Evolutionary conservation across 2,113 vertebrate species (phyloP).

Genomic region (Alligator sinensis): DNA sequence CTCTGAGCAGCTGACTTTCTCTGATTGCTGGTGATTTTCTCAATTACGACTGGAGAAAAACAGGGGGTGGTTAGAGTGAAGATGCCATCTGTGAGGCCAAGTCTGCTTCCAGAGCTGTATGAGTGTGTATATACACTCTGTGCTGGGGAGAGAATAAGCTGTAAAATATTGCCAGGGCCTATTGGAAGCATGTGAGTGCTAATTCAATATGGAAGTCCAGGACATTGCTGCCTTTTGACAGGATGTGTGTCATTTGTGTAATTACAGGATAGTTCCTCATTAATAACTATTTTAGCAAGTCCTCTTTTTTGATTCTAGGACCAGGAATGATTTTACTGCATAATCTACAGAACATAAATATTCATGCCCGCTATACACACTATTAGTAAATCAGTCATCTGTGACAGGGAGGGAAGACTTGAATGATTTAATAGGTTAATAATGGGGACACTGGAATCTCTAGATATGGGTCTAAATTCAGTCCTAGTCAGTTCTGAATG

Average conservation of each 20-base stretch:
- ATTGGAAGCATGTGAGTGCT: not conserved
- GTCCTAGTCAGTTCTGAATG: not conserved
- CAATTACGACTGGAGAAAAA: constrained; percentile 14
- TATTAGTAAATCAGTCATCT: not conserved
- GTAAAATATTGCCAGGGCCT: not conserved
- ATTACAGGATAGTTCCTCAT: constrained; percentile 42
- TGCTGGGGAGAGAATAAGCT: not conserved
- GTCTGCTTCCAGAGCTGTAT: not conserved
- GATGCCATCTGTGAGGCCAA: constrained; percentile 17
- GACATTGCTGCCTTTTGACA: constrained; percentile 4
- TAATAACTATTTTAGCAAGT: constrained; percentile 32
- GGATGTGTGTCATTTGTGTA: constrained; percentile 19
- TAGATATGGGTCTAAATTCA: not conserved
- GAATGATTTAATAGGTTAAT: not conserved
- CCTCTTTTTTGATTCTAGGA: constrained; percentile 15
- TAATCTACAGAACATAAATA: not conserved
- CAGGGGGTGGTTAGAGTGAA: not conserved
- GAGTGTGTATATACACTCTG: not conserved
- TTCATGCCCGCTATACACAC: not conserved
- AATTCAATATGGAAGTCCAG: not conserved
- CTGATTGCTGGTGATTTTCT: constrained; percentile 60
- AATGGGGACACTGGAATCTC: not conserved
- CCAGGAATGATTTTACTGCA: not conserved
- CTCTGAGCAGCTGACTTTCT: constrained; percentile 57
- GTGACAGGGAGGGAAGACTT: not conserved